Evolutionary conservation across 1,140 invertebrate genomes (phyloP).

Genomic region (Ooceraea biroi): DNA sequence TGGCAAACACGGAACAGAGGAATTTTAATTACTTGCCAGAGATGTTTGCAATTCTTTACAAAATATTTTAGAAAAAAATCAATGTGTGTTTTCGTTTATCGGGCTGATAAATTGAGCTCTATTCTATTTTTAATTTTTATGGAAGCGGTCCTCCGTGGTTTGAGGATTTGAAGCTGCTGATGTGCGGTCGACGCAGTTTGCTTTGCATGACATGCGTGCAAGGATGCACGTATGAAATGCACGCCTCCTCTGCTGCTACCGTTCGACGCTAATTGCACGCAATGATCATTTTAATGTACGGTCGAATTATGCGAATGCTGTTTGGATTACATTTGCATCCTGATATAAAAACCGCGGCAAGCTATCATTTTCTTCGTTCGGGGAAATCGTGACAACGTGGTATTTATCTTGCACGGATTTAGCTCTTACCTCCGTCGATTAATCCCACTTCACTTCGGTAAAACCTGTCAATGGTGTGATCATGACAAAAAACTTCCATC

Average conservation of each 20-base stretch:
- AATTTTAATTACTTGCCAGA: not conserved
- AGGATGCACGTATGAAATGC: constrained; percentile 38
- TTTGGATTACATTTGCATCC: constrained; percentile 49
- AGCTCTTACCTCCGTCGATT: not conserved
- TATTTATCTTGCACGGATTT: not conserved
- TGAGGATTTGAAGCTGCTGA: constrained; percentile 6
- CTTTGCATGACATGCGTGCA: constrained; percentile 50
- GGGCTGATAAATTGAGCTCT: not conserved
- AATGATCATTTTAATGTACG: constrained; percentile 54
- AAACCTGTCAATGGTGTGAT: not conserved
- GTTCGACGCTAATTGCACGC: constrained; percentile 46
- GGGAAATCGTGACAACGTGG: not conserved
- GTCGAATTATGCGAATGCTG: constrained; percentile 54
- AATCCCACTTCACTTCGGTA: constrained; percentile 23
- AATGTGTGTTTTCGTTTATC: not conserved
- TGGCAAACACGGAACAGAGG: too few species aligned
- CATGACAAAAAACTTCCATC: not conserved
- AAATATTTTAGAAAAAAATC: not conserved
- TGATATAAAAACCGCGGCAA: not conserved
- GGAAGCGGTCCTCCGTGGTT: constrained; percentile 24
- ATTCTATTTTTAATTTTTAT: constrained; percentile 7
- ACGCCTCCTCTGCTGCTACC: constrained; percentile 7
- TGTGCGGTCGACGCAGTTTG: constrained; percentile 11
- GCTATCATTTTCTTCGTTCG: not conserved
- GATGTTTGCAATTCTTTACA: too few species aligned